Percentiles rank a stretch among this genome's conserved stretches.
These are phyloP conservation scores for Cryptoblepharus egeriae DNA, from an alignment of 2,797 vertebrate species.

Conservation along the genomic window DNA sequence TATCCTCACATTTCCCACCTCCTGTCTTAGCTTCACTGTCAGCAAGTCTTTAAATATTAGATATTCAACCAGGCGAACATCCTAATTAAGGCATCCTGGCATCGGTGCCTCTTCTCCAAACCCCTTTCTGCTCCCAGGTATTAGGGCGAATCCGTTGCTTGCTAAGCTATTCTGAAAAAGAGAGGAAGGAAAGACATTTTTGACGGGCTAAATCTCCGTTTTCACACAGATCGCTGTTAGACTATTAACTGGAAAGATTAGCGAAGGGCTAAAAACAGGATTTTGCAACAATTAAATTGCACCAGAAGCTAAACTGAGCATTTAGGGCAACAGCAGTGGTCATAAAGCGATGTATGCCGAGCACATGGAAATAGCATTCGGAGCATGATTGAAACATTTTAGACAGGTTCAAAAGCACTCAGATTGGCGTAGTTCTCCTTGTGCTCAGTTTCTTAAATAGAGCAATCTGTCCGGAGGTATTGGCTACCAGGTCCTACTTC, in stretches of 20 bases:
- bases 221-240: constrained; percentile 45
- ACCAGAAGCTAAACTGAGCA: constrained; percentile 40
- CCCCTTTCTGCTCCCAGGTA: neutral
- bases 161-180: constrained; percentile 36
- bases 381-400: neutral
- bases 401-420: neutral
- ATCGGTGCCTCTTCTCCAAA: constrained; percentile 10
- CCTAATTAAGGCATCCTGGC: constrained; percentile 27
- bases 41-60: constrained; percentile 31
- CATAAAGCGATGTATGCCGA: constrained; percentile 49
- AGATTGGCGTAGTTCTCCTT: neutral
- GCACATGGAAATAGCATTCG: constrained; percentile 40
- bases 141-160: neutral
- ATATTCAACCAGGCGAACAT: neutral
- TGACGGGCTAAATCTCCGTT: constrained; percentile 21
- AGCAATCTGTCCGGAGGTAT: no score
- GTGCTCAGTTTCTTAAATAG: neutral
- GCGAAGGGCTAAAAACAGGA: constrained; percentile 55
- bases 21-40: neutral
- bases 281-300: constrained; percentile 54
- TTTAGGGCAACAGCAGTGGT: constrained; percentile 45
- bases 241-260: constrained; percentile 57
- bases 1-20: neutral
- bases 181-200: constrained; percentile 40
- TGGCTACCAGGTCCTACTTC: no score